Evolutionary conservation across 2,113 vertebrate genomes (phyloP).

Genomic region (Phrynosoma platyrhinos): DNA sequence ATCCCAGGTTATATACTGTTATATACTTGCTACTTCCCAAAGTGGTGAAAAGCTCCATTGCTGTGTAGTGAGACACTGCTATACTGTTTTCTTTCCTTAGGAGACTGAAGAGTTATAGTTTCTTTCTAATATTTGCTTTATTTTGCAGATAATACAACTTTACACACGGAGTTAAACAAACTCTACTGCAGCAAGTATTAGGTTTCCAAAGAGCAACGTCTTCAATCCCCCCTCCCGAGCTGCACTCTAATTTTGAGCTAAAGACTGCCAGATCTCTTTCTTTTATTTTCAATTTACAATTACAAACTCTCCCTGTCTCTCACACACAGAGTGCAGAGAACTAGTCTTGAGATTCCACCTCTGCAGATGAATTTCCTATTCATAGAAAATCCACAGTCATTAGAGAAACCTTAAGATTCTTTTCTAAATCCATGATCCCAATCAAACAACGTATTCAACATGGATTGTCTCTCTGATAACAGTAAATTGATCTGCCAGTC

Average conservation of each 20-base stretch:
- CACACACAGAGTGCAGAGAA: not conserved
- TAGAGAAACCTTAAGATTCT: not conserved
- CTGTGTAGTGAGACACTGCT: not conserved
- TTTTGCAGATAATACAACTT: not conserved
- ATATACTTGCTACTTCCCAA: not conserved
- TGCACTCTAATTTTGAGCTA: not conserved
- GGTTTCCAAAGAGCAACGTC: not conserved
- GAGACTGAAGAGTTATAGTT: not conserved
- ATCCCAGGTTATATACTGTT: not conserved
- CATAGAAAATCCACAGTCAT: not conserved
- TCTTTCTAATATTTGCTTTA: conserved; percentile 4
- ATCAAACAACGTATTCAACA: not conserved
- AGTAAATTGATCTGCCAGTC: not conserved
- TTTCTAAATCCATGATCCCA: not conserved
- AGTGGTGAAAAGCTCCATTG: not conserved
- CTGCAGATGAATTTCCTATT: not conserved
- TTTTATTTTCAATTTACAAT: not conserved
- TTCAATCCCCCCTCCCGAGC: not conserved
- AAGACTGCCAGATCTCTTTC: not conserved
- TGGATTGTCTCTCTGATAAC: not conserved
- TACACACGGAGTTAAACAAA: not conserved
- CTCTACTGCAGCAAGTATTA: not conserved
- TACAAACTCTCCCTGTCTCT: not conserved
- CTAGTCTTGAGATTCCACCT: not conserved
- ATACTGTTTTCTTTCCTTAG: not conserved